phyloP scores from a whole-genome alignment of 2,888 invertebrate species.

The Oasisia sp. region DNA sequence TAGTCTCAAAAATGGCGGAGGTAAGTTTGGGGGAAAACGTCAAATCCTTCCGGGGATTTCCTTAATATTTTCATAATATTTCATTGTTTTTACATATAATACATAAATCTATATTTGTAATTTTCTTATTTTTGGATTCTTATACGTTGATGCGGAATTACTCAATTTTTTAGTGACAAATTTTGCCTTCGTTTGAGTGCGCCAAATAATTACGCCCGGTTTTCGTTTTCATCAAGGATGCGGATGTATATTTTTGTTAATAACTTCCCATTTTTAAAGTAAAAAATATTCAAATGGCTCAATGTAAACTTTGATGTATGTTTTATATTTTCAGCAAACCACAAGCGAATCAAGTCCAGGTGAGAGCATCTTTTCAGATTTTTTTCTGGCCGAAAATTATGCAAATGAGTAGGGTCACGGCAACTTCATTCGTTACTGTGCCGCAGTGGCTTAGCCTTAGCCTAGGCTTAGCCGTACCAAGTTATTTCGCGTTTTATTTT shows the following conservation, averaged over 20 bases:
- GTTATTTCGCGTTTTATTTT: neutral
- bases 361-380: constrained; percentile 28
- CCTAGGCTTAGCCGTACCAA: neutral
- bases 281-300: neutral
- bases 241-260: constrained; percentile 7
- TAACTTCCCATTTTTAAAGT: constrained; percentile 17
- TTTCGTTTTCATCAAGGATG: neutral
- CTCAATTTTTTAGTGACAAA: constrained; percentile 7
- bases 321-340: constrained; percentile 37
- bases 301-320: constrained; percentile 19
- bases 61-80: constrained; percentile 13
- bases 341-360: constrained; percentile 42
- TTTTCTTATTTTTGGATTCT: constrained; percentile 13
- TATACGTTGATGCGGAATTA: constrained; percentile 17
- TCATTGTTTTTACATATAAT: constrained; percentile 4
- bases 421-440: neutral
- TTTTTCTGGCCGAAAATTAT: constrained; percentile 19
- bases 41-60: constrained; percentile 14
- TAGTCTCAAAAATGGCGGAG: constrained; percentile 63
- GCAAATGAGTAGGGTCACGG: neutral
- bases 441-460: neutral
- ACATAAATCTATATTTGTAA: neutral
- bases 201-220: constrained; percentile 8
- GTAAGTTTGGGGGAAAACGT: constrained; percentile 45
- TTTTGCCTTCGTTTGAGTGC: neutral